phyloP scores from a whole-genome alignment of 1,140 invertebrate species.

The Colletes gigas region DNA sequence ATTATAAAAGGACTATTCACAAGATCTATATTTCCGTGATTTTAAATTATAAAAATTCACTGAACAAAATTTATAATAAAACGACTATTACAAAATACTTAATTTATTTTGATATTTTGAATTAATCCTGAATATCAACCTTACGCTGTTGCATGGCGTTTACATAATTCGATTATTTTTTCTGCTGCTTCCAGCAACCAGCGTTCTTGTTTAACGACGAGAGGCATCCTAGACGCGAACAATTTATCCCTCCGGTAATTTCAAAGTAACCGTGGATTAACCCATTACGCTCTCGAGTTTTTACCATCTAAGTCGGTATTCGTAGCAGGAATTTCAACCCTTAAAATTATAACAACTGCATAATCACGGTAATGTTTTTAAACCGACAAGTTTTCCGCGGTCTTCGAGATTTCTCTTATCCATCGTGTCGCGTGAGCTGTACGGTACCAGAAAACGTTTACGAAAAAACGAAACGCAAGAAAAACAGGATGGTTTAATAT shows the following conservation, averaged over 20 bases:
- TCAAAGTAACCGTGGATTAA: not conserved
- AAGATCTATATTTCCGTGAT: no score
- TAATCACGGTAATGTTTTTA: not conserved
- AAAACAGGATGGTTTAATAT: not conserved
- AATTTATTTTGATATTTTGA: no score
- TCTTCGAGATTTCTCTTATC: not conserved
- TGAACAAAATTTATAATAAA: no score
- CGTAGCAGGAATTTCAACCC: not conserved
- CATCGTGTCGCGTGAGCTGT: not conserved
- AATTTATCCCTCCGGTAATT: not conserved
- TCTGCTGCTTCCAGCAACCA: not conserved
- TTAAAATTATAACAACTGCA: not conserved
- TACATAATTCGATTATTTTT: constrained; percentile 45
- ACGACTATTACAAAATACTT: no score
- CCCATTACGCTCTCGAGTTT: not conserved
- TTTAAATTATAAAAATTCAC: no score
- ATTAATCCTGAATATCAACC: no score
- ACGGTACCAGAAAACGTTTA: no score
- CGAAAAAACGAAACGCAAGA: no score
- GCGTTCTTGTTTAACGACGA: not conserved
- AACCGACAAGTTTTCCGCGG: not conserved
- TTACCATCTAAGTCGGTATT: not conserved
- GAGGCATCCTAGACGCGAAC: not conserved
- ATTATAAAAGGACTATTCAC: no score
- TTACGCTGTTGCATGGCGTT: no score